These are phyloP conservation scores for Apocrypta bakeri DNA, from an alignment of 1,140 invertebrate species.

Conservation along the genomic window DNA sequence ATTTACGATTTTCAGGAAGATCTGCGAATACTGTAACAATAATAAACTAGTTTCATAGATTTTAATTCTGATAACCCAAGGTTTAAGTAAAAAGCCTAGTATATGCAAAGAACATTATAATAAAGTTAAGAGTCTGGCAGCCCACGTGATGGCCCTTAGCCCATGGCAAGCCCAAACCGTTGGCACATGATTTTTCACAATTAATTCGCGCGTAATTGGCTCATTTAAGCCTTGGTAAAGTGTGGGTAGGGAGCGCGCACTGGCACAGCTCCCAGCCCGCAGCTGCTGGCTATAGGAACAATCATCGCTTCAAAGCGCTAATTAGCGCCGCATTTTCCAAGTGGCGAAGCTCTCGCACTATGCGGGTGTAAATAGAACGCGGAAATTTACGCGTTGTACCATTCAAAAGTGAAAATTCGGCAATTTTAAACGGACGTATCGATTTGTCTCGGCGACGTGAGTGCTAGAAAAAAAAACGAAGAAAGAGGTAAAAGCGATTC, in stretches of 20 bases:
- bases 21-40: no score
- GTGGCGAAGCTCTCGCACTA: conserved; percentile 59
- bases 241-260: not conserved
- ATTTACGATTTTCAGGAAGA: no score
- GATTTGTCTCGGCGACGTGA: not conserved
- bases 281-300: conserved; percentile 38
- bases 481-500: conserved; percentile 2
- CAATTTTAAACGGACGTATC: conserved; percentile 11
- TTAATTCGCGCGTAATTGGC: conserved; percentile 38
- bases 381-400: conserved; percentile 25
- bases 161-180: not conserved
- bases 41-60: no score
- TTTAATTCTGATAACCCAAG: no score
- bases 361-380: conserved; percentile 55
- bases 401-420: not conserved
- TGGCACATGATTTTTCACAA: conserved; percentile 28
- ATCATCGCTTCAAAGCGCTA: conserved; percentile 65
- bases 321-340: conserved; percentile 62
- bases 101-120: not conserved
- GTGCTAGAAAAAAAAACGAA: not conserved
- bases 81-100: no score
- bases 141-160: not conserved
- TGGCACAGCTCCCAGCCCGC: conserved; percentile 36
- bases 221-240: conserved; percentile 17
- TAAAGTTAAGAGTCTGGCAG: not conserved